Base-by-base conservation (phyloP, 2,113 vertebrate genomes). In the Arothron firmamentum region DNA sequence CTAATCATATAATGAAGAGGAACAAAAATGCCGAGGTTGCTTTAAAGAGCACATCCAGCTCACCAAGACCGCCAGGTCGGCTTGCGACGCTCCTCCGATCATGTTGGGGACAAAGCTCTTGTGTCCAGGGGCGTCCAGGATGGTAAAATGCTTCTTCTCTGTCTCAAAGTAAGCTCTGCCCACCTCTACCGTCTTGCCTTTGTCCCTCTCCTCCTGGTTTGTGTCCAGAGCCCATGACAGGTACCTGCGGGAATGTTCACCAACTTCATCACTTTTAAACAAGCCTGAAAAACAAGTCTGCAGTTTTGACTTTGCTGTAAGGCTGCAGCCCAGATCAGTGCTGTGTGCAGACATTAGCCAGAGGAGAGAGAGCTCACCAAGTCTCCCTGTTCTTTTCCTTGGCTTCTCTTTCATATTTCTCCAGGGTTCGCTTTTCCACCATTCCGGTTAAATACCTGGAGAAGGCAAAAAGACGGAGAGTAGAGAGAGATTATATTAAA, bases 361-460 rank as follows among this genome's bases (percentile, higher is more conserved):
- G 25, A 28, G 25, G 25, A 7, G 11, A 11, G 34, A 4, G 8
- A 38, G 43, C 43, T 45, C 90, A 98, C 97, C 97, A 99, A 58
- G 96, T 98, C 92, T 99, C 97, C 93, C 97, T 94, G 91, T 98
- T 99, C 90, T 99, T 99, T 79, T 99, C 97, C 89, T 99, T 99
- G 42, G 97, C 97, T 92, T 99, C 97, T 86, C 96, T 90, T 90
- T 99, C 97, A 18, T 99, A 99, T 90, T 99, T 99, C 81, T 99
- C 97, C 87, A 99, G 93, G 53, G 97, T 99, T 82, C 97, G 91
- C 90, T 99, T 99, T 52, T 99, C 97, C 90, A 99, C 96, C 96
- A 99, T 99, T 80, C 96, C 97, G 67, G 97, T 99, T 80, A 99
- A 88, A 85, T 97, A 99, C 97, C 97, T 99, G 38, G 70, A 48